phyloP scores from a whole-genome alignment of 2,888 invertebrate species.

The Tetropium fuscum region DNA sequence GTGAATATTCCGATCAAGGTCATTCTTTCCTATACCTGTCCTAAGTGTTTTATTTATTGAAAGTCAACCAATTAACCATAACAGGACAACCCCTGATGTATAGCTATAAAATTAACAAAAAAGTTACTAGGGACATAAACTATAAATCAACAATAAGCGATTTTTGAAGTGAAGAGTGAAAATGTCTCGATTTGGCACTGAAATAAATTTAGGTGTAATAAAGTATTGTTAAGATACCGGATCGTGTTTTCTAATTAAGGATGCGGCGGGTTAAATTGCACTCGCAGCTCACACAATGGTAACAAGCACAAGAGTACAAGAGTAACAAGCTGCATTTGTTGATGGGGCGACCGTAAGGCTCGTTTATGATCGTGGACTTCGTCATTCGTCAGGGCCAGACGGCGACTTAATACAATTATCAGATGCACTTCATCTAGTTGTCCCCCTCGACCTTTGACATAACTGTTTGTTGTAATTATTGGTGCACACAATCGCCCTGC shows the following conservation, averaged over 20 bases:
- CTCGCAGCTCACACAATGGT: constrained; percentile 51
- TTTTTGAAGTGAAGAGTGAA: no score
- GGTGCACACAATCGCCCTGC: no score
- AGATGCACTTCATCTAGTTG: constrained; percentile 62
- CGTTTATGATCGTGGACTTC: constrained; percentile 48
- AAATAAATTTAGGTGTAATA: constrained; percentile 16
- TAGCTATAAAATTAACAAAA: no score
- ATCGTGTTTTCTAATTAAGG: constrained; percentile 41
- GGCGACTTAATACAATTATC: constrained; percentile 63
- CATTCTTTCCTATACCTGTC: no score
- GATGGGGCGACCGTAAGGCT: constrained; percentile 43
- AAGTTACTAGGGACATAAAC: no score
- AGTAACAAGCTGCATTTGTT: constrained; percentile 57
- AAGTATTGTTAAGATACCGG: constrained; percentile 17
- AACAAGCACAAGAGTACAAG: constrained; percentile 58
- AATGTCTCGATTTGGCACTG: no score
- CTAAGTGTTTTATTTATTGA: no score
- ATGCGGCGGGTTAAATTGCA: constrained; percentile 43
- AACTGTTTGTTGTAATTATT: constrained; percentile 38
- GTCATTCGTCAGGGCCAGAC: constrained; percentile 61
- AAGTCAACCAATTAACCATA: no score
- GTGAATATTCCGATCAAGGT: no score
- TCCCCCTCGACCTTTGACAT: constrained; percentile 58
- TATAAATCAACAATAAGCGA: no score
- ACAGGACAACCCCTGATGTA: no score